These are phyloP conservation scores for Carabus problematicus DNA, from an alignment of 2,888 invertebrate species.

Conservation along the genomic window DNA sequence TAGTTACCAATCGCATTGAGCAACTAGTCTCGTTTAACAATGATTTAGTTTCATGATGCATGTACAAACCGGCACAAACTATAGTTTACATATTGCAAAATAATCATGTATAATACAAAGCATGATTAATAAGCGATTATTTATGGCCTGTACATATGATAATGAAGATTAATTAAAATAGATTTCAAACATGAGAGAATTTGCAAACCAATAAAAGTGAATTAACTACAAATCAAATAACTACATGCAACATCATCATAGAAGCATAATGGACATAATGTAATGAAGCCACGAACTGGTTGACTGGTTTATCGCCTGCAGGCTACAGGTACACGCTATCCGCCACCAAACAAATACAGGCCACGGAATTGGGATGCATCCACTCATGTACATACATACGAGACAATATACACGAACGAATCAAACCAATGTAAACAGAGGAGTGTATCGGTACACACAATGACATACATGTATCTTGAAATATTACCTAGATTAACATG, in stretches of 20 bases:
- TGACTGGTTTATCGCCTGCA: constrained; percentile 33
- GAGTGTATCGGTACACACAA: too few species aligned
- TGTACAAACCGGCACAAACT: constrained; percentile 10
- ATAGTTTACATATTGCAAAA: constrained; percentile 39
- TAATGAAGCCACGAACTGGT: constrained; percentile 33
- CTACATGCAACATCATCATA: constrained; percentile 31
- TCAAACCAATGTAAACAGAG: too few species aligned
- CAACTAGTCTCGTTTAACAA: not conserved
- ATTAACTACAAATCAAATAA: constrained; percentile 42
- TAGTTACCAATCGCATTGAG: not conserved
- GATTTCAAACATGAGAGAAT: constrained; percentile 41
- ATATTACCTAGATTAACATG: too few species aligned
- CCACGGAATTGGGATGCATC: not conserved
- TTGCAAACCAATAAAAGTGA: constrained; percentile 42
- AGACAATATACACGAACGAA: too few species aligned
- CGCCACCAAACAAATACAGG: not conserved
- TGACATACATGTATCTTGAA: too few species aligned
- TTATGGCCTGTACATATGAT: constrained; percentile 35
- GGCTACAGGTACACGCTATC: constrained; percentile 16
- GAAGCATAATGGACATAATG: constrained; percentile 36
- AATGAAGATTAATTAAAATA: constrained; percentile 42
- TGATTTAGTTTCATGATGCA: not conserved
- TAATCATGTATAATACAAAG: constrained; percentile 35
- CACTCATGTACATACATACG: too few species aligned
- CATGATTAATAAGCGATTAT: constrained; percentile 40